These are phyloP conservation scores for Zelleria hepariella DNA, from an alignment of 2,888 invertebrate genomes.

Conservation along the genomic window DNA sequence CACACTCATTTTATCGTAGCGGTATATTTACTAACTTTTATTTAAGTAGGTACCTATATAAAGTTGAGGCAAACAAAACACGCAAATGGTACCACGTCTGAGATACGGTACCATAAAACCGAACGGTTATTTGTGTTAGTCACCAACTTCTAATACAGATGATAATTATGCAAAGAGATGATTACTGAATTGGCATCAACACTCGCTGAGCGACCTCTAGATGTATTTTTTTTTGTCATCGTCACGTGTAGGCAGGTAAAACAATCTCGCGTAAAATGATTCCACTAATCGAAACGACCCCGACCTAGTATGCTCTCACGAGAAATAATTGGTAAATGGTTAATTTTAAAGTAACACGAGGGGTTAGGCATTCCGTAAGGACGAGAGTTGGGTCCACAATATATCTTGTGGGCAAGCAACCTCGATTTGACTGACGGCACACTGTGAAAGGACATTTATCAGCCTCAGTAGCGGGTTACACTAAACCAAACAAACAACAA, in stretches of 20 bases:
- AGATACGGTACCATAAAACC: too few species aligned
- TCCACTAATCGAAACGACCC: constrained; percentile 19
- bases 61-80: too few species aligned
- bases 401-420: constrained; percentile 70
- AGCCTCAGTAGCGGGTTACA: constrained; percentile 68
- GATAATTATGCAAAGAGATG: too few species aligned
- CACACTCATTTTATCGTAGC: neutral
- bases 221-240: neutral
- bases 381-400: constrained; percentile 62
- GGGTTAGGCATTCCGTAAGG: constrained; percentile 52
- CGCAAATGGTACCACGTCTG: too few species aligned
- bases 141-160: too few species aligned
- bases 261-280: constrained; percentile 37
- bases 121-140: too few species aligned
- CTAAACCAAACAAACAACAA: constrained; percentile 71
- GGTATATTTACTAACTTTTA: neutral
- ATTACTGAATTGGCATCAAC: too few species aligned
- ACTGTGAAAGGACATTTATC: constrained; percentile 71
- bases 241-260: neutral
- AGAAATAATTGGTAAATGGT: constrained; percentile 27
- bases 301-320: neutral
- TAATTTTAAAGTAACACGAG: constrained; percentile 57
- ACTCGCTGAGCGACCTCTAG: too few species aligned
- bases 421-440: constrained; percentile 70
- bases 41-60: neutral